Base-by-base conservation (phyloP, 2,888 invertebrate species). In the Tanypteryx hageni region DNA sequence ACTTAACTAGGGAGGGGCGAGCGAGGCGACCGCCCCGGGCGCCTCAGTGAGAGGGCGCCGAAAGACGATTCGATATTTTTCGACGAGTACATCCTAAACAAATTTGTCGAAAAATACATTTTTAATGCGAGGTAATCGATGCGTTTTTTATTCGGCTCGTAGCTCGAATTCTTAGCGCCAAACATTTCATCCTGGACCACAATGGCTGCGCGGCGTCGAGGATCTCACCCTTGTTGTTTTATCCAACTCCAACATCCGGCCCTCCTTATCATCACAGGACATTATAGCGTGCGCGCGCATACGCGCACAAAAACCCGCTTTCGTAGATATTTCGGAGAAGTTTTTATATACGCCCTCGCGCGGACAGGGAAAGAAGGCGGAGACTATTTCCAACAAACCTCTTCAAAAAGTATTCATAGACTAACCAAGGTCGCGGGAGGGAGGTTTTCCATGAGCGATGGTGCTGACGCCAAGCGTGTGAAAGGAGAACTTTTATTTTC, bases 331-430 rank as follows among this genome's bases (percentile, higher is more conserved):
- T 27, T 76, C 76, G 16, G 22, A 27, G 22, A 76, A 76, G 22
- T 22, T 76, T 76, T 76, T 27, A n/a, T 13, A 76, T 68, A 68
- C 68, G 68, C 68, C 68, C 68, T 27, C 76, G 27, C 22, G 11
- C 76, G 44, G 44, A 44, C 44, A 44, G 44, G 5, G 44, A 44
- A 44, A 44, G 44, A 44, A 5, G 1, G 76, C 8, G 76, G 22
- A 11, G 76, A 76, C 76, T 76, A 76, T 76, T 76, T 76, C 76
- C 76, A 76, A 27, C 76, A 76, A 76, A 76, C 76, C 76, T 76
- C 76, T 76, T 76, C 22, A 44, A 76, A 27, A 76, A 76, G 76
- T 76, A 76, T 76, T 76, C 76, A 76, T 76, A 64, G 64, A 64
- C 64, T 64, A 76, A 27, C 76, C 76, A 76, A 76, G 76, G 76